Base-by-base conservation (phyloP, 2,888 invertebrate species). In the Ferdinandea cuprea region DNA sequence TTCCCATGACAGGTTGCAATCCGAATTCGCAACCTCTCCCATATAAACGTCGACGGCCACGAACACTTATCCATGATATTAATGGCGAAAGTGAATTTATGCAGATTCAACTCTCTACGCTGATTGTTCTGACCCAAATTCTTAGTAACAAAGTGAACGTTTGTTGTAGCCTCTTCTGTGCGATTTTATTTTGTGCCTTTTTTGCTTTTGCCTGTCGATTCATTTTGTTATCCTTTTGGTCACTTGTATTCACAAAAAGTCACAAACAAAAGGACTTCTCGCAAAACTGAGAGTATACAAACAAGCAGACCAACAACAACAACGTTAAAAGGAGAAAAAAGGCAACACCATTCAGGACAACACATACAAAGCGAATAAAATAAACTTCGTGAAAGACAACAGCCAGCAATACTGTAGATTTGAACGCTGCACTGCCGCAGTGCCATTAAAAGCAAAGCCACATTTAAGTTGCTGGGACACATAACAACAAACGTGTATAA, bases 81-180 rank as follows among this genome's bases (percentile, higher is more conserved):
- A 81, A 81, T 76, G 74, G 59, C 52, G 58, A 71, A 81, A 76
- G 71, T 76, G 76, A 76, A 65, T 76, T 81, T 71, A 81, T 81
- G 69, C 76, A 81, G 65, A 81, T 81, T 76, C 65, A 71, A 69
- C 59, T 69, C 71, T 44, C 58, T 13, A 37, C 58, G 63, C 59
- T 81, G 76, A 81, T 81, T 81, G 76, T 81, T 44, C 76, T 81
- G 80, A 81, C 76, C 80, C 74, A 76, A 58, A 76, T 81, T 71
- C 69, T 76, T 65, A 65, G 76, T 48, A 68, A 80, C 63, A 80
- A 80, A 81, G 58, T 52, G 76, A 76, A 81, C 69, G 76, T 71
- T 69, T 56, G 52, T 69, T 69, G 63, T 17, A 37, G 46, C 46
- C 44, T 30, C 59, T 46, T 65, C 32, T 42, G 19, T 44, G 17